phyloP scores from a whole-genome alignment of 2,113 vertebrate species.

The Geococcyx californianus region DNA sequence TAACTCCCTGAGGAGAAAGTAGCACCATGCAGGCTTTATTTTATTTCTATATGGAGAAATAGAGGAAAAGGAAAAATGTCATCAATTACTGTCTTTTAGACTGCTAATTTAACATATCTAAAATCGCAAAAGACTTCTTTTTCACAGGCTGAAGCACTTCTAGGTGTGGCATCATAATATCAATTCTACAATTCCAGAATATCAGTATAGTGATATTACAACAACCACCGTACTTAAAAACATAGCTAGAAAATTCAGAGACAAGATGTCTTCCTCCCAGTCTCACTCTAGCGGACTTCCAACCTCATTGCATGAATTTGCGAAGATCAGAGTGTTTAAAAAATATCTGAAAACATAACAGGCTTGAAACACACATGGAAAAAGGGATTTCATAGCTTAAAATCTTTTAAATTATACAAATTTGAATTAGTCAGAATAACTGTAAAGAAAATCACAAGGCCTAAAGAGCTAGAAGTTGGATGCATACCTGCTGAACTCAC shows the following conservation, averaged over 20 bases:
- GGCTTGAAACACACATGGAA: background rate
- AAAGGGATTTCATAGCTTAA: background rate
- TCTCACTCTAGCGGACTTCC: background rate
- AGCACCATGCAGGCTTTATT: background rate
- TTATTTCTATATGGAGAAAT: background rate
- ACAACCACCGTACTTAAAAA: background rate
- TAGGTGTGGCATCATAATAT: background rate
- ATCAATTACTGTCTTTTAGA: background rate
- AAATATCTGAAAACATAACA: background rate
- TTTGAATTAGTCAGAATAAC: background rate
- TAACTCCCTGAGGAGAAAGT: background rate
- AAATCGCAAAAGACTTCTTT: background rate
- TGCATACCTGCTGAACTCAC: background rate
- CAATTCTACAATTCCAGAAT: background rate
- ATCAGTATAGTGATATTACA: background rate
- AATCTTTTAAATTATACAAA: background rate
- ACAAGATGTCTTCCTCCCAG: background rate
- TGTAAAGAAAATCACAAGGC: background rate
- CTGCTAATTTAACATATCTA: background rate
- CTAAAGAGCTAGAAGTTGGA: background rate
- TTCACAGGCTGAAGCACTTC: background rate
- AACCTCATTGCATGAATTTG: background rate
- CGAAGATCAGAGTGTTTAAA: background rate
- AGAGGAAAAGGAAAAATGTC: background rate
- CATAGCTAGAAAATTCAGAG: background rate